Conservation (phyloP, 2,888 invertebrate genomes). For the Agrenia bidenticulata region DNA sequence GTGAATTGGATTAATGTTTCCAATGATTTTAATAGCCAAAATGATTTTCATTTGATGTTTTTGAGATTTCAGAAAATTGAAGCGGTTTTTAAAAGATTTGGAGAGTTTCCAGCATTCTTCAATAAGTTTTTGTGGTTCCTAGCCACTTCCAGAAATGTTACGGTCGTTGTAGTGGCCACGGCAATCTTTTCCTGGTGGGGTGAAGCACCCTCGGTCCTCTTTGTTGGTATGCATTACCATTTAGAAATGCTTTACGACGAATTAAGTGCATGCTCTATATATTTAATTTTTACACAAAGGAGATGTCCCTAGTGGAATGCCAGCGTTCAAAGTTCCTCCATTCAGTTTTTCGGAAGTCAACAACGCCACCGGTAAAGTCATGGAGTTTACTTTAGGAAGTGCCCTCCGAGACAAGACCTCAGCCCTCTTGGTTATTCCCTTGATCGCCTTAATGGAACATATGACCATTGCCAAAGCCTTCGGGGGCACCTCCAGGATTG, state of each 20-base stretch:
- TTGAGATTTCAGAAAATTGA: conserved; percentile 32
- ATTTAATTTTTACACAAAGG: background rate
- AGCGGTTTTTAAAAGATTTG: conserved; percentile 21
- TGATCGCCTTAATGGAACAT: conserved; percentile 81
- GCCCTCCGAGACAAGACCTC: conserved; percentile 78
- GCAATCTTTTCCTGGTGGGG: conserved; percentile 56
- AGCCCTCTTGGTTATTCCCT: conserved; percentile 79
- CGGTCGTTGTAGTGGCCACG: conserved; percentile 72
- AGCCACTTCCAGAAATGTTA: conserved; percentile 73
- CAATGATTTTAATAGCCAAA: background rate
- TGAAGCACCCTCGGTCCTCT: conserved; percentile 22
- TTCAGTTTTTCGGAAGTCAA: conserved; percentile 57
- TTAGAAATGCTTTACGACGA: background rate
- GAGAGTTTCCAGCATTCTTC: conserved; percentile 52
- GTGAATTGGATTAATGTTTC: conserved; percentile 2
- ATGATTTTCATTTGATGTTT: conserved; percentile 1
- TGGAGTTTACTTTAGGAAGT: conserved; percentile 64
- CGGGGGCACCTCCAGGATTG: conserved; percentile 55
- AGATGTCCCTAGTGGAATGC: conserved; percentile 70
- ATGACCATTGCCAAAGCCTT: conserved; percentile 94
- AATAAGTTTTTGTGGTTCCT: conserved; percentile 69
- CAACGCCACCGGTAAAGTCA: conserved; percentile 62
- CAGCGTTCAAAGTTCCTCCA: conserved; percentile 65
- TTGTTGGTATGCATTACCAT: conserved; percentile 26
- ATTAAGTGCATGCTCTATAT: background rate